Percentiles rank a stretch among this genome's conserved stretches.
Evolutionary conservation across 2,797 vertebrate species (phyloP).

Genomic region (Babyrousa celebensis): DNA sequence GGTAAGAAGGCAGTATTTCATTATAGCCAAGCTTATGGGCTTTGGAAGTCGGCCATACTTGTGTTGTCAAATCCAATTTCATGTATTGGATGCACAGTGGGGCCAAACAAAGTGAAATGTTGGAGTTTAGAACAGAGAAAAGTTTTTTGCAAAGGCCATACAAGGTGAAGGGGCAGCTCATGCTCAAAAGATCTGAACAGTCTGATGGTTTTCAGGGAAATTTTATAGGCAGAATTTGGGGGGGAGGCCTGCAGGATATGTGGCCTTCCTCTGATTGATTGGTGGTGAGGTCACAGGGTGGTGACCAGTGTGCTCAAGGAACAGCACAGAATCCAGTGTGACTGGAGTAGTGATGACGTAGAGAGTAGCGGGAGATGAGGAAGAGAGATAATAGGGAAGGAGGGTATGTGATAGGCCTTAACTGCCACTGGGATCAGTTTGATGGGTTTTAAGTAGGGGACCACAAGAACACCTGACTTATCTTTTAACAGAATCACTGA

Average conservation of each 20-base stretch:
- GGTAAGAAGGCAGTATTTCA: background rate
- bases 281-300: background rate
- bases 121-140: background rate
- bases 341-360: background rate
- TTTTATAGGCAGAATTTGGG: background rate
- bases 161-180: background rate
- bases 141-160: background rate
- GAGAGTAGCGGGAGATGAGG: background rate
- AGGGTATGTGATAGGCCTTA: background rate
- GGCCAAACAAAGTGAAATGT: background rate
- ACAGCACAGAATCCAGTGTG: background rate
- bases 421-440: background rate
- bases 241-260: background rate
- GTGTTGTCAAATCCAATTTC: background rate
- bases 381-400: background rate
- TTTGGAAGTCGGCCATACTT: slow-evolving; percentile 29
- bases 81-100: no score
- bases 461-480: background rate
- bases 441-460: background rate
- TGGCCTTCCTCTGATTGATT: background rate
- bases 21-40: background rate
- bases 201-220: background rate
- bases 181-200: background rate
- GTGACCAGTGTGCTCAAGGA: background rate
- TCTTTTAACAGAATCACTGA: slow-evolving; percentile 38